Conservation (phyloP, 2,888 invertebrate species). For the Isoperla grammatica region DNA sequence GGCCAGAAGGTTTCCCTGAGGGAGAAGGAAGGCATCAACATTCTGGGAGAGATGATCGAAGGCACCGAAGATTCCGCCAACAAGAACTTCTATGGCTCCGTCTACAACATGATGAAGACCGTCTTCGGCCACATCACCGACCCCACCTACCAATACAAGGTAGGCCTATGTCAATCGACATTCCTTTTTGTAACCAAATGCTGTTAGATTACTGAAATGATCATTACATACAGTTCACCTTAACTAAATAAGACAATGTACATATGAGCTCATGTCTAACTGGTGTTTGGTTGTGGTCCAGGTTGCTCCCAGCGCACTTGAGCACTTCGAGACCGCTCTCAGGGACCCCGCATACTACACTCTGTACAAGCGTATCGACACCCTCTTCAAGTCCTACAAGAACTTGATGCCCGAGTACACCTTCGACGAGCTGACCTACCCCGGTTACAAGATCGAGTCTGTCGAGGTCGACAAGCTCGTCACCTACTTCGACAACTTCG, state of each 20-base stretch:
- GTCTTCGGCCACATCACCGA: conserved; percentile 35
- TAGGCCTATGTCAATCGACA: too few relatives aligned
- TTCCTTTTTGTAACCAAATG: too few relatives aligned
- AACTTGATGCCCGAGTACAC: conserved; percentile 55
- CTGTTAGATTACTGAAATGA: too few relatives aligned
- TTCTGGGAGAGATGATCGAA: conserved; percentile 28
- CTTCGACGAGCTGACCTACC: conserved; percentile 53
- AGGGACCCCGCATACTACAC: conserved; percentile 71
- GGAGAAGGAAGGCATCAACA: conserved; percentile 30
- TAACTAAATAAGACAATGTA: too few relatives aligned
- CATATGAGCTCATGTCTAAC: too few relatives aligned
- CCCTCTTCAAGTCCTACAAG: conserved; percentile 54
- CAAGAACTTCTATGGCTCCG: conserved; percentile 34
- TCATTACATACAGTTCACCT: too few relatives aligned
- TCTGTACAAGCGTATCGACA: conserved; percentile 51
- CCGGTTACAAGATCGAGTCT: conserved; percentile 56
- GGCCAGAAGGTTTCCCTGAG: conserved; percentile 27
- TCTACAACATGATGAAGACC: conserved; percentile 35
- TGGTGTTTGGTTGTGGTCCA: too few relatives aligned
- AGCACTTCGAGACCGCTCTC: conserved; percentile 58
- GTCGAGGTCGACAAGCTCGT: conserved; percentile 59
- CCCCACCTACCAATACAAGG: conserved; percentile 36
- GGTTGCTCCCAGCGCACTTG: conserved; percentile 54
- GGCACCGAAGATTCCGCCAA: conserved; percentile 30
- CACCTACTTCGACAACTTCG: conserved; percentile 64